These are phyloP conservation scores for Tupaia tana DNA, from an alignment of 2,113 vertebrate genomes.

Conservation along the genomic window DNA sequence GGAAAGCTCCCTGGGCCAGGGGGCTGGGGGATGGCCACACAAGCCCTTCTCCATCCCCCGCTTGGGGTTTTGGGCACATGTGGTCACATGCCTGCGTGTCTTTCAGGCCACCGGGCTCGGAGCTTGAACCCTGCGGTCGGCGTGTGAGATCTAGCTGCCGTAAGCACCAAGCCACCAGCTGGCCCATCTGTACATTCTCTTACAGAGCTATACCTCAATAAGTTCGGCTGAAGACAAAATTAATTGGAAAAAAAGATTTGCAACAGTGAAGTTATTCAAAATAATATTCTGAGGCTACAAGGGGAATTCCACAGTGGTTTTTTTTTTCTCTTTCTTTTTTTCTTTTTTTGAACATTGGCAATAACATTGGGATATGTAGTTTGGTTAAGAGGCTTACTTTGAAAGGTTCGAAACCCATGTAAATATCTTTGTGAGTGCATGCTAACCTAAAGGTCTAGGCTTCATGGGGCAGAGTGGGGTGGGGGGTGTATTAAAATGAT, in stretches of 20 bases:
- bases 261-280: conserved; percentile 32
- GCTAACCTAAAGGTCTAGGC: background rate
- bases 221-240: conserved; percentile 25
- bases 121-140: too few relatives aligned
- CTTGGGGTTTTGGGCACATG: too few relatives aligned
- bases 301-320: background rate
- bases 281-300: conserved; percentile 9
- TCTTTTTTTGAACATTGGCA: background rate
- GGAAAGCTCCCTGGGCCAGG: too few relatives aligned
- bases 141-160: too few relatives aligned
- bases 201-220: background rate
- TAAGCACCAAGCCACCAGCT: too few relatives aligned
- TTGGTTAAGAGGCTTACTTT: conserved; percentile 33
- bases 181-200: too few relatives aligned
- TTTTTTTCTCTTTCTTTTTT: background rate
- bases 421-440: background rate
- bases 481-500: background rate
- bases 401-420: conserved; percentile 32
- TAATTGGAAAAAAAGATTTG: conserved; percentile 31
- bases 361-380: background rate
- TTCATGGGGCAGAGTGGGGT: background rate
- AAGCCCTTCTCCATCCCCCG: too few relatives aligned
- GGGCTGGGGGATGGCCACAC: too few relatives aligned
- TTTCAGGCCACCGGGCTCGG: too few relatives aligned
- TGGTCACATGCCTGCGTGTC: too few relatives aligned